These are phyloP conservation scores for Diloba caeruleocephala DNA, from an alignment of 2,888 invertebrate genomes.

Conservation along the genomic window DNA sequence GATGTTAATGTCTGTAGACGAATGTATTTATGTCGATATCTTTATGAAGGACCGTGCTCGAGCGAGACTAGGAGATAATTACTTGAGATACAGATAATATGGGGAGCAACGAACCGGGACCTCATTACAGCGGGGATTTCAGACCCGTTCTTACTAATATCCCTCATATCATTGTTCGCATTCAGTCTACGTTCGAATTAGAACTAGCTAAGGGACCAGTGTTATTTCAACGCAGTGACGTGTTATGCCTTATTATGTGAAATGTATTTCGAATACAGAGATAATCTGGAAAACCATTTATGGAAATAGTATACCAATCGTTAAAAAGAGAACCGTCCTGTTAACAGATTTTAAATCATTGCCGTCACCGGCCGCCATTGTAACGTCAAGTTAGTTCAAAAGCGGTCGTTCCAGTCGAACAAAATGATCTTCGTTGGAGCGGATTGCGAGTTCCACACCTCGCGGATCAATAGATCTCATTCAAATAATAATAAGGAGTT, in stretches of 20 bases:
- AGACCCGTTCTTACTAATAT: constrained; percentile 70
- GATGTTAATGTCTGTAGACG: neutral
- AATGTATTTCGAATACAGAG: constrained; percentile 76
- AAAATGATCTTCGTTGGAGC: constrained; percentile 86
- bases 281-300: constrained; percentile 87
- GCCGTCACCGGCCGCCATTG: constrained; percentile 86
- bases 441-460: constrained; percentile 86
- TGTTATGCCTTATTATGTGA: constrained; percentile 79
- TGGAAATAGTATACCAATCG: constrained; percentile 89
- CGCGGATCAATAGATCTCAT: constrained; percentile 87
- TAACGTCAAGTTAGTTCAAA: constrained; percentile 88
- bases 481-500: constrained; percentile 89
- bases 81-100: constrained; percentile 73
- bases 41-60: constrained; percentile 59
- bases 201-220: constrained; percentile 43
- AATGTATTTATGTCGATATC: constrained; percentile 31
- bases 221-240: constrained; percentile 58
- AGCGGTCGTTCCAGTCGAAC: constrained; percentile 86
- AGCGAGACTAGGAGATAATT: constrained; percentile 74
- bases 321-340: constrained; percentile 89
- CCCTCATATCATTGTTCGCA: constrained; percentile 70
- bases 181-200: constrained; percentile 55
- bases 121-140: constrained; percentile 75
- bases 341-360: constrained; percentile 90
- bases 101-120: constrained; percentile 70